phyloP scores from a whole-genome alignment of 2,113 vertebrate species.

The Asarcornis scutulata region DNA sequence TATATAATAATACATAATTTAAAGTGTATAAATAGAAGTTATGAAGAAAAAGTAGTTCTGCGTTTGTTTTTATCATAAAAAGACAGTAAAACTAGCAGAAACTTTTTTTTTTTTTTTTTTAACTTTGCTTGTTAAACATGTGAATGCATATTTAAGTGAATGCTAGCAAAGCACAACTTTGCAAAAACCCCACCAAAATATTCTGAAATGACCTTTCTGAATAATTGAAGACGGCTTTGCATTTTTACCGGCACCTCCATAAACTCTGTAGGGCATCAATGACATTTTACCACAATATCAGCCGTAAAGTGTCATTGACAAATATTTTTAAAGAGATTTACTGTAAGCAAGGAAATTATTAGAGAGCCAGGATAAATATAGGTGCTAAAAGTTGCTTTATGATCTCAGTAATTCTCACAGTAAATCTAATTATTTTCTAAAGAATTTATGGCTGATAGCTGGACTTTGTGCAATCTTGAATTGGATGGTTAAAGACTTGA shows the following conservation, averaged over 20 bases:
- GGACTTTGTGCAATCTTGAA: neutral
- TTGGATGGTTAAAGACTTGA: neutral
- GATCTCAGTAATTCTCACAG: neutral
- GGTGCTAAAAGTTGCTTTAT: neutral
- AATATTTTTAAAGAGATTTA: conserved; percentile 54
- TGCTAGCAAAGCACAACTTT: conserved; percentile 16
- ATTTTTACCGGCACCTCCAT: conserved; percentile 66
- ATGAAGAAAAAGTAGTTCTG: neutral
- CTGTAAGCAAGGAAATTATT: conserved; percentile 46
- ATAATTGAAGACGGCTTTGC: conserved; percentile 75
- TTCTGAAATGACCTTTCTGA: conserved; percentile 73
- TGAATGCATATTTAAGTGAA: conserved; percentile 3
- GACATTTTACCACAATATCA: conserved; percentile 33
- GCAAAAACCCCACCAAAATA: conserved; percentile 41
- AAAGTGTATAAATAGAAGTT: neutral
- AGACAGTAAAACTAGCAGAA: neutral
- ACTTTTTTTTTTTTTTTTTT: too few species aligned
- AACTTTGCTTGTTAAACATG: neutral
- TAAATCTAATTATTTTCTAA: neutral
- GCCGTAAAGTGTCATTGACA: conserved; percentile 41
- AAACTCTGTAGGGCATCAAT: neutral
- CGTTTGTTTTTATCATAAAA: neutral
- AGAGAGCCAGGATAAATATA: conserved; percentile 12
- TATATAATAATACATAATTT: neutral
- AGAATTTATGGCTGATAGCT: neutral